These are phyloP conservation scores for Bathynomus jamesi DNA, from an alignment of 1,140 invertebrate genomes.

Conservation along the genomic window DNA sequence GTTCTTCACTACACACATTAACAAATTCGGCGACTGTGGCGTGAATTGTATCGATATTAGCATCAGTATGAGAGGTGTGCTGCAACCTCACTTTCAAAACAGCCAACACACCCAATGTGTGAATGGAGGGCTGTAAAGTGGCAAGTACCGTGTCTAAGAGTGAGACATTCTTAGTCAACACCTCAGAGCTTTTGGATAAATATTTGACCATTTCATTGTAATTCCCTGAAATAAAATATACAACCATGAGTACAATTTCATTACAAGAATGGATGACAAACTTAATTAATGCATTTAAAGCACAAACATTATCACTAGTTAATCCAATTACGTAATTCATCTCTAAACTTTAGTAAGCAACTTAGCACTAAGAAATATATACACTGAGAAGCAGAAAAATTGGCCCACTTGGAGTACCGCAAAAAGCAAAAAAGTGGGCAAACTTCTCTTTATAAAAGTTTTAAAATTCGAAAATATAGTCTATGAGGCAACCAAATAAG, in stretches of 20 bases:
- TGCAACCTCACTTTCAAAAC: conserved; percentile 29
- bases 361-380: too few relatives aligned
- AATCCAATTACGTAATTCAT: not conserved
- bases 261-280: not conserved
- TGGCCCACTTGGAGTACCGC: not conserved
- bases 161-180: conserved; percentile 4
- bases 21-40: conserved; percentile 35
- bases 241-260: not conserved
- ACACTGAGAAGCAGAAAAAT: not conserved
- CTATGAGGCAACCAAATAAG: too few relatives aligned
- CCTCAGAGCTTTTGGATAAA: conserved; percentile 43
- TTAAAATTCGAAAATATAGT: too few relatives aligned
- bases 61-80: conserved; percentile 26
- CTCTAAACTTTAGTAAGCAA: not conserved
- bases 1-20: conserved; percentile 26
- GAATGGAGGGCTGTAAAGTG: conserved; percentile 34
- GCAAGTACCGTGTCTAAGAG: conserved; percentile 20
- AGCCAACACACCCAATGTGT: conserved; percentile 28
- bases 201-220: conserved; percentile 15
- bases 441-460: too few relatives aligned
- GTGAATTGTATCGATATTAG: conserved; percentile 33
- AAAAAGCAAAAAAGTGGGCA: too few relatives aligned
- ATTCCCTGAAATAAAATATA: not conserved
- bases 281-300: not conserved
- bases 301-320: not conserved